Evolutionary conservation across 2,888 invertebrate genomes (phyloP), one percentile per base, ranked within the genome.

Genomic region (Alviniconcha strummeri): DNA sequence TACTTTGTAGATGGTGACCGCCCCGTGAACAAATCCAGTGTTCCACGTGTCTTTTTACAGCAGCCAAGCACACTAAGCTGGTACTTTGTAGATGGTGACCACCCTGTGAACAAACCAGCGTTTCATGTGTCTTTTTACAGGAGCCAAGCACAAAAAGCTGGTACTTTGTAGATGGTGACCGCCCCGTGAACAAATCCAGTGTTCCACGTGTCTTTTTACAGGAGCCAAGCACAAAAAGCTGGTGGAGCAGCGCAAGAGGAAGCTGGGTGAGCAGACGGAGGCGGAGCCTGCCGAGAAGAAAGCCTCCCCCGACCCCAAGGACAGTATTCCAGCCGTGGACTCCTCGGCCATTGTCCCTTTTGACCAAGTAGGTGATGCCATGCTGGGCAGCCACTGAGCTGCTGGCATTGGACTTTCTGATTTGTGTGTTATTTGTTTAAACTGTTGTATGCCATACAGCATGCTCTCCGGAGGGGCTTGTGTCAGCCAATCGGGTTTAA

Each of bases 201-300:
- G 36, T 36, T 36, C 36, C 36, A 36, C 36, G 36, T 36, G 36
- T 36, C 36, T 36, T 56, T n/a, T 57, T 52, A 52, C 76, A 82
- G 82, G 82, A 4, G 19, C 67, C 75, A 82, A 76, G 15, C 82
- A 82, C 82, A 64, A 77, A 67, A 36, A 60, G 19, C 76, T 67
- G 52, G 57, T 82, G 52, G 76, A 76, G n/a, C 57, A 57, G 11
- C 36, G 74, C 8, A 82, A 76, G 60, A 54, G 76, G 11, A 6
- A 19, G n/a, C n/a, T 76, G 11, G 67, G 54, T 8, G 76, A n/a
- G n/a, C 11, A 17, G 57, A 9, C 13, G 11, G n/a, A 17, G 11
- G 0, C 57, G 57, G 77, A 17, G 19, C 77, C n/a, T 11, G 56
- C 77, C 57, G 19, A 56, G 36, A 77, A 55, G 13, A 17, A 17